Evolutionary conservation across 2,888 invertebrate species (phyloP).

Genomic region (Prostheceraeus crozeri): DNA sequence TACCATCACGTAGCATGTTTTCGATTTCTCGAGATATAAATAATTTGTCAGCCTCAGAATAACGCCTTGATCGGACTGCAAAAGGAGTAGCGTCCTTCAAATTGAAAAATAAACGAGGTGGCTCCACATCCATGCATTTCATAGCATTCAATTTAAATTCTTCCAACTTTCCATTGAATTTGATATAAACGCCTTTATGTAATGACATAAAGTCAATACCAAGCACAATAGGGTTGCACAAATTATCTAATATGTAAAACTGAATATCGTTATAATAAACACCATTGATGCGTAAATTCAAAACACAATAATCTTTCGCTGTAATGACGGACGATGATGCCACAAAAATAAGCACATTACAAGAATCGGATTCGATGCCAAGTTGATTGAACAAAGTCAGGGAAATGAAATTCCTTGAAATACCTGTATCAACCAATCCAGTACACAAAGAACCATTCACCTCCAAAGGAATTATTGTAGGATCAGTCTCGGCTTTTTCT

Average conservation of each 20-base stretch:
- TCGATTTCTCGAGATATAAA: slow-evolving; percentile 27
- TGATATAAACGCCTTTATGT: slow-evolving; percentile 23
- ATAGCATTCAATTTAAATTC: slow-evolving; percentile 25
- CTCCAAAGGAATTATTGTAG: no score
- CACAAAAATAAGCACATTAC: background rate
- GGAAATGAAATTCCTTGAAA: slow-evolving; percentile 9
- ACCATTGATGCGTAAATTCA: slow-evolving; percentile 20
- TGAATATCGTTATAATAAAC: slow-evolving; percentile 17
- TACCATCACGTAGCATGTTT: slow-evolving; percentile 27
- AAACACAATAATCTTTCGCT: slow-evolving; percentile 13
- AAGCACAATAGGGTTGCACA: slow-evolving; percentile 26
- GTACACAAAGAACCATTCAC: slow-evolving; percentile 18
- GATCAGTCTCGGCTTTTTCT: no score
- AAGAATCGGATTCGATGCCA: slow-evolving; percentile 1
- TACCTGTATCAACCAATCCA: slow-evolving; percentile 32
- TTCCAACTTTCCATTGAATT: slow-evolving; percentile 21
- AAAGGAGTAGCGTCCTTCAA: slow-evolving; percentile 26
- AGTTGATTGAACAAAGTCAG: slow-evolving; percentile 1
- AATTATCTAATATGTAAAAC: slow-evolving; percentile 10
- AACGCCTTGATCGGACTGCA: slow-evolving; percentile 31
- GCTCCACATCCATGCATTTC: background rate
- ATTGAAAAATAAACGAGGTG: no score
- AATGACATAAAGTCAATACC: slow-evolving; percentile 27
- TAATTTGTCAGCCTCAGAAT: slow-evolving; percentile 9
- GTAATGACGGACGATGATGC: slow-evolving; percentile 7